Base-by-base conservation (phyloP, 2,797 vertebrate genomes). In the Enteromius mattozi region DNA sequence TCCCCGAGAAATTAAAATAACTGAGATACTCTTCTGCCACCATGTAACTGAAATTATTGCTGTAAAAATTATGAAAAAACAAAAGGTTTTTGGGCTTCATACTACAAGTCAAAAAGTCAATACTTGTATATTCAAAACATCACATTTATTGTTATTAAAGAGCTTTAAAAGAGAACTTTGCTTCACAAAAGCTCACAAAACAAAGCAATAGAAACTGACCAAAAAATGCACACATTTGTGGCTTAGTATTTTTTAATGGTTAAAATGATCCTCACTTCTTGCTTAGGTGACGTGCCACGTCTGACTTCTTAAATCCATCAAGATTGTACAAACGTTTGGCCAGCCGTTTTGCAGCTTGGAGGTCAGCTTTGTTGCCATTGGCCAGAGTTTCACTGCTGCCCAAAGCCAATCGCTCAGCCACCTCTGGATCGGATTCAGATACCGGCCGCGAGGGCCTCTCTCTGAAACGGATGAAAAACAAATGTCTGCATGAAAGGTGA, bases 1-100 rank as follows among this genome's bases (percentile, higher is more conserved):
- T 94, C 21, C 97, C 96, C 0, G 92, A 94, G 93, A 99, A 98
- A 93, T 96, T 94, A 19, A 99, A 99, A 93, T 97, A 94, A 86
- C 94, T 95, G 86, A 99, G 96, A 88, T 99, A 99, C 75, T 99
- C 98, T 56, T 97, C 96, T 2, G 97, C 97, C 51, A 99, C 97
- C 94, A 97, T 95, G 90, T 93, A 96, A 91, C 97, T 98, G 94
- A 99, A 99, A 49, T 99, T 97, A 0, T 99, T 99, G 92, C 98
- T 99, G 89, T 9, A 77, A n/a, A 81, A 77, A 37, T 17, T 37
- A 8, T 6, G 9, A 24, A 16, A 85, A 56, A 14, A 74, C 63
- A 63, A 77, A 83, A 17, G 6, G 3, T 21, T 17, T 81, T 47
- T 47, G 35, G 21, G 14, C 12, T n/a, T 71, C 19, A 61, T 40